Evolutionary conservation across 1,140 invertebrate genomes (phyloP).

Genomic region (Eciton burchellii): DNA sequence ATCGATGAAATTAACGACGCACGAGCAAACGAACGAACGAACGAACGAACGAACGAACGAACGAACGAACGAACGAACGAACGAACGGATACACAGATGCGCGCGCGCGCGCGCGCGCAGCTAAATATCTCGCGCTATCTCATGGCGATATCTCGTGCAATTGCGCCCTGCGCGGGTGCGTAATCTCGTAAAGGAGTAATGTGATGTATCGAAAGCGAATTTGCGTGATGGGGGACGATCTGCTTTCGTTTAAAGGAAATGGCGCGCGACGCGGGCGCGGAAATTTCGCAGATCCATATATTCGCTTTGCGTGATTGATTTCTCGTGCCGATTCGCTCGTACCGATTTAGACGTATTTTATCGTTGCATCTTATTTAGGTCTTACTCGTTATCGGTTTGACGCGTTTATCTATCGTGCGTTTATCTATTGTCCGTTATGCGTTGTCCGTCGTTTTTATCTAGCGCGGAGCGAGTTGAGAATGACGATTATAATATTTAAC

Average conservation of each 20-base stretch:
- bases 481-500: conserved; percentile 69
- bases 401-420: neutral
- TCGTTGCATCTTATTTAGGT: conserved; percentile 17
- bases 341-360: conserved; percentile 3
- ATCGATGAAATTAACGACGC: conserved; percentile 1
- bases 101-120: neutral
- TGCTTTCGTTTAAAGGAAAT: neutral
- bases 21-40: neutral
- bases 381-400: conserved; percentile 40
- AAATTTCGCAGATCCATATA: conserved; percentile 12
- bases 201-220: neutral
- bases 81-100: neutral
- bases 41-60: neutral
- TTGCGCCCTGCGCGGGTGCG: neutral
- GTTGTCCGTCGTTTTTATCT: conserved; percentile 45
- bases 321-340: conserved; percentile 3
- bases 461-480: conserved; percentile 44
- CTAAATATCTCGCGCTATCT: neutral
- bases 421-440: neutral
- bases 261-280: conserved; percentile 9
- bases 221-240: conserved; percentile 5
- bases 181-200: conserved; percentile 18
- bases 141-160: conserved; percentile 11
- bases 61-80: neutral
- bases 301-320: conserved; percentile 22